Base-by-base conservation (phyloP, 2,797 vertebrate species). In the Odontamblyopus lacepedii region DNA sequence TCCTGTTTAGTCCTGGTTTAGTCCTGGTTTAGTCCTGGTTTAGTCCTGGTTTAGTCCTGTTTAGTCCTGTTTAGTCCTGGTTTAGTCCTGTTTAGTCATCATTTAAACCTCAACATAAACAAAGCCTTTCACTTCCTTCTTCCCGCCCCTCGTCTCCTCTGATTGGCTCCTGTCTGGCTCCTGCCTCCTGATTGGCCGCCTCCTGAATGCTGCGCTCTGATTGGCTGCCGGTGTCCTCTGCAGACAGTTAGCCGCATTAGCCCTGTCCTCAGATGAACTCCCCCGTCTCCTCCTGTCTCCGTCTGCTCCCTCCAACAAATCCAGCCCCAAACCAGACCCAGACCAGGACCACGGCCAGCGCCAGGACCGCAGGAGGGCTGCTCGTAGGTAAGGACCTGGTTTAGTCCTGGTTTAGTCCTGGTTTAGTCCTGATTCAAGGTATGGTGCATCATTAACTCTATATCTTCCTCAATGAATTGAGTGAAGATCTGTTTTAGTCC, bases 261-360 rank as follows among this genome's bases (percentile, higher is more conserved):
- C 91, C 90, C 82, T 92, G 92, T 93, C 92, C 92, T 93, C 90
- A 93, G 89, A 92, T 93, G 92, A 92, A 63, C 93, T 92, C 86
- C 84, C 9, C 61, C 9, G 61, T 74, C 83, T 82, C 75, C 77
- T 84, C 83, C 79, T 83, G 83, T 81, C 84, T 78, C 82, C 82
- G 83, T 87, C 81, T 79, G 87, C 79, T 74, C 18, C 18, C 61
- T 63, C 61, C 61, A 63, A 38, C 81, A 62, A n/a, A 63, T 38
- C 19, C 9, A 23, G 13, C 2, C 30, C 60, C 6, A 32, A 9
- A 32, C 60, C 13, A 11, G 60, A 35, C 30, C 59, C 2, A 11
- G 32, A 63, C 61, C 61, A 41, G 9, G 35, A n/a, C 32, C 23
- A 26, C 57, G 8, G 35, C 7, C 35, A 38, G 35, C 35, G 8